Evolutionary conservation across 1,140 invertebrate species (phyloP).

Genomic region (Wasmannia auropunctata): DNA sequence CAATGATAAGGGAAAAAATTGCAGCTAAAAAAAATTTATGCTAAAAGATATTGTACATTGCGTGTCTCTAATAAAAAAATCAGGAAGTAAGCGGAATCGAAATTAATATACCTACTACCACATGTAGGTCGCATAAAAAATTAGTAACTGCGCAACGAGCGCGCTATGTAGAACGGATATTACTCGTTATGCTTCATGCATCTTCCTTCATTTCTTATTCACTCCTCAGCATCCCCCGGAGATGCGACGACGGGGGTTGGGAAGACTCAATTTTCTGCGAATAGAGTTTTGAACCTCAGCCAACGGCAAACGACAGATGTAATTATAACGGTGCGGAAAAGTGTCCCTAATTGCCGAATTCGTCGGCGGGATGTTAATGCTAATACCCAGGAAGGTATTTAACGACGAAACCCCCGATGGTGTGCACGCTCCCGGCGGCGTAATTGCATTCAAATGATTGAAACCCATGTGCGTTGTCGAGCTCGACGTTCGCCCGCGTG

Average conservation of each 20-base stretch:
- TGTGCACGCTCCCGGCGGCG: neutral
- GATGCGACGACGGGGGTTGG: neutral
- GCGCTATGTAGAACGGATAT: slow-evolving; percentile 3
- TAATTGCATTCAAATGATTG: slow-evolving; percentile 39
- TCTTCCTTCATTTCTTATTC: slow-evolving; percentile 17
- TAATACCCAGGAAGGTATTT: slow-evolving; percentile 31
- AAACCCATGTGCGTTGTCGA: neutral
- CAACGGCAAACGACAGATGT: slow-evolving; percentile 53
- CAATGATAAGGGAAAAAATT: neutral
- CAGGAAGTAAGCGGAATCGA: neutral
- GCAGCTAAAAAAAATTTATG: neutral
- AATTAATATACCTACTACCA: slow-evolving; percentile 11
- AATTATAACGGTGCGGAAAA: slow-evolving; percentile 67
- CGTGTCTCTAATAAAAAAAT: neutral
- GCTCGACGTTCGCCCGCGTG: neutral
- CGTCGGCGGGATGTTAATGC: slow-evolving; percentile 34
- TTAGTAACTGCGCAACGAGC: neutral
- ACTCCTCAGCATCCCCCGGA: neutral
- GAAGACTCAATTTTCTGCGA: slow-evolving; percentile 17
- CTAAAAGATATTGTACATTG: neutral
- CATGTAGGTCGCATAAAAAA: slow-evolving; percentile 4
- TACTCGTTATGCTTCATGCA: slow-evolving; percentile 12
- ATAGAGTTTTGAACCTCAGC: slow-evolving; percentile 57
- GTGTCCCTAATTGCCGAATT: slow-evolving; percentile 69
- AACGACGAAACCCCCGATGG: slow-evolving; percentile 1